Evolutionary conservation across 2,888 invertebrate species (phyloP), one percentile per base, ranked within the genome.

Genomic region (Gibbula magus): DNA sequence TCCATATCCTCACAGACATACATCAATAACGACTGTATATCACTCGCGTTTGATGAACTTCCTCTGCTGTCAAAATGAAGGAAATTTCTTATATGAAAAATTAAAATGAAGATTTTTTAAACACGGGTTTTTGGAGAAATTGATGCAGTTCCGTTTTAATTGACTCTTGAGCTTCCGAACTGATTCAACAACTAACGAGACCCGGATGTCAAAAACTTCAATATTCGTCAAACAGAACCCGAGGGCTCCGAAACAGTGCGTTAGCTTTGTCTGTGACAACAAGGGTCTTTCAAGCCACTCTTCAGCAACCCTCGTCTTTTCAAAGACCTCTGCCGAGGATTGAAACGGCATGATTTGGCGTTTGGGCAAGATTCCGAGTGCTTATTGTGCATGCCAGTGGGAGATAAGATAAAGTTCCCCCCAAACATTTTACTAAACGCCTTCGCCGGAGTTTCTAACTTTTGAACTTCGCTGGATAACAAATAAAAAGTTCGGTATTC

Each of bases 81-180:
- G 25, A 67, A 29, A 35, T 67, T 35, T 32, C 25, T 29, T 67
- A 67, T 29, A 13, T 67, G 35, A 16, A 32, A 35, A 67, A 29
- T 32, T 67, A 5, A 18, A 29, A 20, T 18, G 18, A n/a, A 20
- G 67, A 29, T 29, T 16, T 32, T 32, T 67, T 32, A 16, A 25
- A 67, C 2, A 2, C 13, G 3, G 7, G 29, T 35, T 32, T 29
- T 67, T 66, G 32, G 67, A 67, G 32, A 13, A 35, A 32, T 67
- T 67, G 67, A 32, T 67, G 25, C 35, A 35, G 35, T 67, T 13
- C 32, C 29, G n/a, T 54, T 52, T 75, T 75, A 75, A 75, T 75
- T 75, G 75, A 75, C 75, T 54, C 75, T 51, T 54, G 53, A 75
- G 75, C 29, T 53, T 51, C 51, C 51, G 39, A 74, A 51, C 25